A percentile compares a stretch with the other conserved stretches of the same genome.
Evolutionary conservation across 2,113 vertebrate species (phyloP).

Genomic region (Aleadryas rufinucha): DNA sequence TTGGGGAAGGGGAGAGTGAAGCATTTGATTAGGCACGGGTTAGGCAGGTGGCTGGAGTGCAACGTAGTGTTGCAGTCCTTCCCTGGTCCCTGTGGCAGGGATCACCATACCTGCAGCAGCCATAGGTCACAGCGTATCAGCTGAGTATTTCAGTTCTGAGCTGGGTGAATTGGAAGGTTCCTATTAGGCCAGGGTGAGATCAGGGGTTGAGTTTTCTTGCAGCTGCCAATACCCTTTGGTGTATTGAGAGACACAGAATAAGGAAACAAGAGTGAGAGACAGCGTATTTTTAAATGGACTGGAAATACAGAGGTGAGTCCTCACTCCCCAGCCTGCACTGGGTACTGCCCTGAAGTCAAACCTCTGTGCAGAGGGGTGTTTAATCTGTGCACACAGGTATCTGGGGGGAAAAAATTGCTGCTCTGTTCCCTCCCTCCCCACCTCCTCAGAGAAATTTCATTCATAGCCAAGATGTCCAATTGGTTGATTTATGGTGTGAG

Average conservation of each 20-base stretch:
- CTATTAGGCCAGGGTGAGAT: background rate
- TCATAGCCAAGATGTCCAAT: background rate
- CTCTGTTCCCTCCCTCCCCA: background rate
- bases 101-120: conserved; percentile 38
- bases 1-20: background rate
- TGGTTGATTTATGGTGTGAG: background rate
- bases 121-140: background rate
- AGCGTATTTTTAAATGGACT: background rate
- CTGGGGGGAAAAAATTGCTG: background rate
- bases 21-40: background rate
- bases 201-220: conserved; percentile 42
- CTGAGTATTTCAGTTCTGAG: conserved; percentile 65
- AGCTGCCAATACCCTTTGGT: background rate
- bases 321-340: background rate
- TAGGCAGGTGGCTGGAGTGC: background rate
- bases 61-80: background rate
- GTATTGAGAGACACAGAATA: conserved; percentile 28
- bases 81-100: background rate
- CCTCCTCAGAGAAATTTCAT: background rate
- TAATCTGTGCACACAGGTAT: background rate
- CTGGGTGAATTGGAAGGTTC: conserved; percentile 53
- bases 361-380: background rate
- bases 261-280: background rate
- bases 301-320: background rate
- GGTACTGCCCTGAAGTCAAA: background rate